Base-by-base conservation (phyloP, 2,797 vertebrate genomes). In the Mormyrops boulengeri region DNA sequence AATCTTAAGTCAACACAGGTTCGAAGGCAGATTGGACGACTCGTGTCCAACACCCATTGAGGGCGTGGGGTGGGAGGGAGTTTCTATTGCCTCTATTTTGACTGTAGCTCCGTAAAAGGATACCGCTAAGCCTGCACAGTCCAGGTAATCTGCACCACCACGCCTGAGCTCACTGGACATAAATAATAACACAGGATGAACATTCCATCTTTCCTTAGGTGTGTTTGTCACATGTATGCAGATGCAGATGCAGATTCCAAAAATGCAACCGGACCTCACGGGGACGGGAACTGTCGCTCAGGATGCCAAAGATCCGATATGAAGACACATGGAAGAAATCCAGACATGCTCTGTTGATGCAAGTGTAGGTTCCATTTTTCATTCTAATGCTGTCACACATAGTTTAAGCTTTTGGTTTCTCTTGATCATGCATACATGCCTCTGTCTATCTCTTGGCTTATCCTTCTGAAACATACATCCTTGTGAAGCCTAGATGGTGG, bases 61-160 rank as follows among this genome's bases (percentile, higher is more conserved):
- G 85, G 26, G 12, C 9, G 47, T 3, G 26, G 41, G 82, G 44
- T 22, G 11, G 52, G 26, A 30, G 30, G 17, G 34, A 41, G 14
- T 6, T 87, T 87, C 44, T 55, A 87, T 87, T 57, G 53, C 86
- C 38, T 52, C 53, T 87, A 52, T 86, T 87, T 87, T 87, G 17
- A 41, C 86, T 17, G 52, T 57, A 41, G 53, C 17, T 41, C 38
- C 14, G 30, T 53, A 53, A 87, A 55, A 53, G 11, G 85, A 87
- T 53, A 9, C 34, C 49, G 17, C 4, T 3, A 53, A 30, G 30
- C n/a, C 17, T 26, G 41, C 17, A 34, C 44, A n/a, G 19, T 47
- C 80, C 80, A 84, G 80, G 80, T 84, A 49, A 44, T 84, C 80
- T 49, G 80, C 26, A 44, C 44, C 41, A 22, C 38, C 80, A 44